Evolutionary conservation across 2,797 vertebrate genomes (phyloP).

Genomic region (Zalophus californianus): DNA sequence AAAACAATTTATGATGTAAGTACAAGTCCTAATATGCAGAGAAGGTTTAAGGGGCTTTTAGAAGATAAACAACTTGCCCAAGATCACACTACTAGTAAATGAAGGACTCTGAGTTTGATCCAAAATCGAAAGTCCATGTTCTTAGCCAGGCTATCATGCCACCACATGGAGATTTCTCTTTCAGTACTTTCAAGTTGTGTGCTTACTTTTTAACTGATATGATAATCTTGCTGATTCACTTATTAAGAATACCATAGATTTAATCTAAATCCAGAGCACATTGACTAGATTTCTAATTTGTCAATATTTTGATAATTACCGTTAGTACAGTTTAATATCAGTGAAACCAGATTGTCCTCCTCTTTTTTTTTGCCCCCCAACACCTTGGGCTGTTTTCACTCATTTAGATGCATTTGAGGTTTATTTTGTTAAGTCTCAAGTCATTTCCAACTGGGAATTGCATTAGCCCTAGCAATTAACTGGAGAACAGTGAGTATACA

Average conservation of each 20-base stretch:
- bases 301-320: slow-evolving; percentile 3
- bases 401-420: not conserved
- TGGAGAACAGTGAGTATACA: not conserved
- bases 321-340: not conserved
- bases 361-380: not conserved
- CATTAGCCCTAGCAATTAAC: not conserved
- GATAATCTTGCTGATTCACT: not conserved
- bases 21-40: not conserved
- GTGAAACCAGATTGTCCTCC: not conserved
- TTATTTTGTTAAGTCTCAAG: not conserved
- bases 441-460: not conserved
- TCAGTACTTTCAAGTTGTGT: not conserved
- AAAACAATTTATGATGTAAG: not conserved
- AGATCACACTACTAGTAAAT: not conserved
- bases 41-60: not conserved
- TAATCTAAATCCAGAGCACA: not conserved
- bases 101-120: not conserved
- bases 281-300: not conserved
- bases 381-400: not conserved
- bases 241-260: not conserved
- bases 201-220: not conserved
- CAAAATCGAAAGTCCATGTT: not conserved
- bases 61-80: not conserved
- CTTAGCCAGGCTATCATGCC: not conserved
- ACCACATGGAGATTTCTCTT: not conserved